These are phyloP conservation scores for Micromys minutus DNA, from an alignment of 2,113 vertebrate species.

Conservation along the genomic window DNA sequence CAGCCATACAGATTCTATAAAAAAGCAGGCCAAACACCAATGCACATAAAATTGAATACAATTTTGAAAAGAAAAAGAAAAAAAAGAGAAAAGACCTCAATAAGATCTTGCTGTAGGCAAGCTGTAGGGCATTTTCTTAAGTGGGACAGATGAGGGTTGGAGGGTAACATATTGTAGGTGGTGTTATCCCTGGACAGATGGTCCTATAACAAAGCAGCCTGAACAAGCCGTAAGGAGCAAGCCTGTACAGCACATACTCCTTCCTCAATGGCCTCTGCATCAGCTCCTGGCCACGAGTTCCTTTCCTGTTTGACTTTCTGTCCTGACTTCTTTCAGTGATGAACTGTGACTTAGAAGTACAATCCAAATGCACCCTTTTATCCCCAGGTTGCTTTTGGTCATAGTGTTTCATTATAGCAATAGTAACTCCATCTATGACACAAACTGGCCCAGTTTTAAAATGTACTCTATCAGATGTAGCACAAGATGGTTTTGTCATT, in stretches of 20 bases:
- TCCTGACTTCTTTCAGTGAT: background rate
- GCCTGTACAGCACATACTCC: background rate
- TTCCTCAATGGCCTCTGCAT: background rate
- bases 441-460: background rate
- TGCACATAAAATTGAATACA: background rate
- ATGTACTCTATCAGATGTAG: background rate
- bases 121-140: background rate
- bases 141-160: background rate
- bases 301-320: no score
- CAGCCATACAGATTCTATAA: background rate
- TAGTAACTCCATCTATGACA: background rate
- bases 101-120: background rate
- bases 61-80: background rate
- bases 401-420: background rate
- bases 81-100: background rate
- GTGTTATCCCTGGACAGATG: background rate
- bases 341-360: background rate
- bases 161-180: no score
- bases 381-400: background rate
- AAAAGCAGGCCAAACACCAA: background rate
- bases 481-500: background rate
- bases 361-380: background rate
- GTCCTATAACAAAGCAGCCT: background rate
- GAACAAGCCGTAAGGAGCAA: background rate
- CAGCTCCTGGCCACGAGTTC: background rate